Evolutionary conservation across 2,113 vertebrate genomes (phyloP).

Genomic region (Syngnathus scovelli): DNA sequence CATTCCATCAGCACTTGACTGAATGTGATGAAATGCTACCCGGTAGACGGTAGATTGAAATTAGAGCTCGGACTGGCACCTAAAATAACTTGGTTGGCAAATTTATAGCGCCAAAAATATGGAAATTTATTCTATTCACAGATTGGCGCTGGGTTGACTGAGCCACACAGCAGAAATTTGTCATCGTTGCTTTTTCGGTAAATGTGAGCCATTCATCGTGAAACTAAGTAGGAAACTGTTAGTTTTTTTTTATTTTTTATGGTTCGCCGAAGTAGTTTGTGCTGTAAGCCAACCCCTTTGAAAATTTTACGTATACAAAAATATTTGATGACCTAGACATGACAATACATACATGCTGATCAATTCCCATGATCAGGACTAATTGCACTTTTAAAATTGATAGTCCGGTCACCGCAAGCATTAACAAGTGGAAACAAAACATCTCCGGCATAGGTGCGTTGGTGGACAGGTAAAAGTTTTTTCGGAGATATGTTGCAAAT

Average conservation of each 20-base stretch:
- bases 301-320: slow-evolving; percentile 61
- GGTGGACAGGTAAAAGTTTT: slow-evolving; percentile 45
- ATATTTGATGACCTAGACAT: slow-evolving; percentile 59
- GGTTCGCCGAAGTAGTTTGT: slow-evolving; percentile 44
- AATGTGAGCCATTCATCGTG: not conserved
- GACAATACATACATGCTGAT: slow-evolving; percentile 66
- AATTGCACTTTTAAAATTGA: slow-evolving; percentile 76
- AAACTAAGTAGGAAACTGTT: slow-evolving; percentile 11
- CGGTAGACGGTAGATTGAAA: too few relatives aligned
- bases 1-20: not conserved
- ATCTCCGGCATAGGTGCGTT: slow-evolving; percentile 48
- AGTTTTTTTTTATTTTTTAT: slow-evolving; percentile 23
- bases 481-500: slow-evolving; percentile 61
- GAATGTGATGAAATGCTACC: not conserved
- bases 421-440: slow-evolving; percentile 58
- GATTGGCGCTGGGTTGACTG: not conserved
- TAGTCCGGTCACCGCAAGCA: slow-evolving; percentile 65
- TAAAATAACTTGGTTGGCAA: too few relatives aligned
- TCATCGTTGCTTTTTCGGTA: not conserved
- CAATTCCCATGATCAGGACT: slow-evolving; percentile 66
- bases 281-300: slow-evolving; percentile 39
- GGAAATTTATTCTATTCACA: not conserved
- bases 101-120: too few relatives aligned
- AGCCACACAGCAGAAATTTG: not conserved
- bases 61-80: too few relatives aligned